Evolutionary conservation across 2,888 invertebrate species (phyloP).

Genomic region (Baccha elongata): DNA sequence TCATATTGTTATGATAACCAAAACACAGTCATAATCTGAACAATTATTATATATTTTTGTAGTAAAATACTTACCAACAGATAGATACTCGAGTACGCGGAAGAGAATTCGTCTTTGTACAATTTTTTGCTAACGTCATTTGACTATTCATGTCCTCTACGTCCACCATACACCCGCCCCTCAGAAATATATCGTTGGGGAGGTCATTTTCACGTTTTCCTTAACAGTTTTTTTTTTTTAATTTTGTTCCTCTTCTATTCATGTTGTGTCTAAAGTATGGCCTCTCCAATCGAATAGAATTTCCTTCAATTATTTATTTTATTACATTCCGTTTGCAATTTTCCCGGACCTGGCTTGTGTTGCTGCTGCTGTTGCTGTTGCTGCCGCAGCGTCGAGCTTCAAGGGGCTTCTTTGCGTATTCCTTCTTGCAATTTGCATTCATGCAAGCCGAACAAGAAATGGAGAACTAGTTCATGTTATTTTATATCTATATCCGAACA

Average conservation of each 20-base stretch:
- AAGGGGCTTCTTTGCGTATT: conserved; percentile 70
- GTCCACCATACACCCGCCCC: neutral
- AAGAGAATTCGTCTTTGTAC: conserved; percentile 31
- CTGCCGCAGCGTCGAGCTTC: conserved; percentile 25
- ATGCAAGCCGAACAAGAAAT: conserved; percentile 17
- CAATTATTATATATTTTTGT: conserved; percentile 6
- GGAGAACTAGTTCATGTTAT: conserved; percentile 70
- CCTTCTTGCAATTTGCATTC: conserved; percentile 37
- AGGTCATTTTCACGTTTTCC: conserved; percentile 62
- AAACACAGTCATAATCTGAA: neutral
- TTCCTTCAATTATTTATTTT: conserved; percentile 74
- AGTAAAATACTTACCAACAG: conserved; percentile 29
- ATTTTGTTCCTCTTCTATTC: conserved; percentile 19
- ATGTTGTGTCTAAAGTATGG: conserved; percentile 58
- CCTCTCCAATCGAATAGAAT: conserved; percentile 73
- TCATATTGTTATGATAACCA: too few species aligned
- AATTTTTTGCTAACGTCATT: conserved; percentile 29
- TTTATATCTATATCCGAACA: conserved; percentile 46
- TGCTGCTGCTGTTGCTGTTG: conserved; percentile 21
- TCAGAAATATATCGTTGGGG: conserved; percentile 9
- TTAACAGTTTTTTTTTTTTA: conserved; percentile 1
- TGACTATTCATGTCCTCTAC: neutral
- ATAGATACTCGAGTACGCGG: conserved; percentile 45
- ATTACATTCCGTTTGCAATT: conserved; percentile 73
- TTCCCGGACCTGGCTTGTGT: conserved; percentile 51